phyloP scores from a whole-genome alignment of 2,888 invertebrate genomes.

The Drosophila prolongata region DNA sequence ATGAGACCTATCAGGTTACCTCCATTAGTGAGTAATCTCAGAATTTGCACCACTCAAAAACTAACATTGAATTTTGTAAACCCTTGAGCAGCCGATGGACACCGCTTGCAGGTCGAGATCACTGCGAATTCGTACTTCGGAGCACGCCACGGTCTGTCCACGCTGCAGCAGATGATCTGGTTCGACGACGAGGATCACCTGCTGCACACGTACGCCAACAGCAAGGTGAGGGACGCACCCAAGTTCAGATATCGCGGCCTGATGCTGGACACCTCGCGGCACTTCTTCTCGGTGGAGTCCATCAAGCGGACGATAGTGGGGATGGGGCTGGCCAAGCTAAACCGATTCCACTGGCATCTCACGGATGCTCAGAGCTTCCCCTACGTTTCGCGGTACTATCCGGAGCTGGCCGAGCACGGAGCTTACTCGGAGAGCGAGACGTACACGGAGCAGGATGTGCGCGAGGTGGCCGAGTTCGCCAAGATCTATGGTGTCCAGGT shows the following conservation, averaged over 20 bases:
- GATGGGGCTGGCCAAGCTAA: constrained; percentile 95
- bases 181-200: constrained; percentile 89
- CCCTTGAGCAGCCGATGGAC: constrained; percentile 74
- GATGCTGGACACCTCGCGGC: constrained; percentile 95
- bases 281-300: constrained; percentile 91
- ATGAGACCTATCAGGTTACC: constrained; percentile 90
- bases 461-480: constrained; percentile 91
- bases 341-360: constrained; percentile 97
- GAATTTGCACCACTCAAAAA: no score
- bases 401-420: constrained; percentile 92
- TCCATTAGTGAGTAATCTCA: constrained; percentile 84
- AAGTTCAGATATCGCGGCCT: constrained; percentile 92
- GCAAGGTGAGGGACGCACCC: constrained; percentile 91
- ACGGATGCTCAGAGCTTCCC: constrained; percentile 97
- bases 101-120: constrained; percentile 87
- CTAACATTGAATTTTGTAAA: background rate
- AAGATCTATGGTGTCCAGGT: constrained; percentile 93
- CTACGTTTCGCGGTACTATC: constrained; percentile 90
- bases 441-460: constrained; percentile 89
- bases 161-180: constrained; percentile 92
- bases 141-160: constrained; percentile 91
- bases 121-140: constrained; percentile 90
- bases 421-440: constrained; percentile 93
- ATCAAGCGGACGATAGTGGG: constrained; percentile 92
- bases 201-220: constrained; percentile 88